These are phyloP conservation scores for Decapterus maruadsi DNA, from an alignment of 2,797 vertebrate species.

Conservation along the genomic window DNA sequence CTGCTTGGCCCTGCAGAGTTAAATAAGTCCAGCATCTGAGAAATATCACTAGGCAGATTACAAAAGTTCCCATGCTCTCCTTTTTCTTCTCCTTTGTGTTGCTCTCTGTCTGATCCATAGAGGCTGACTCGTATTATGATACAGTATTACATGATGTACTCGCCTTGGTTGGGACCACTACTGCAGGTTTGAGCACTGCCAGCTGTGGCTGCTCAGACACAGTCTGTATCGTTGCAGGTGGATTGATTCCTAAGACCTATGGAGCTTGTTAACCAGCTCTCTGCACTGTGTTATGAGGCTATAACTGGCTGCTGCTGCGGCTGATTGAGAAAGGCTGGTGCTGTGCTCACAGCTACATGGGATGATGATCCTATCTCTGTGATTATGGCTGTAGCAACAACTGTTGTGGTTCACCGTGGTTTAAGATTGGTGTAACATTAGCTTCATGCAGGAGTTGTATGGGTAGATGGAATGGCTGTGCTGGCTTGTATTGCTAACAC, in stretches of 20 bases:
- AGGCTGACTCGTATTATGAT: not conserved
- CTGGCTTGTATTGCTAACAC: not conserved
- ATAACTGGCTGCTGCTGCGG: not conserved
- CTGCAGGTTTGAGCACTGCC: not conserved
- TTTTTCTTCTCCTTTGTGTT: not conserved
- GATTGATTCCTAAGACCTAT: not conserved
- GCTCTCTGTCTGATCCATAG: not conserved
- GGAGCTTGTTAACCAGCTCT: not conserved
- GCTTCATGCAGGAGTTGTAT: not conserved
- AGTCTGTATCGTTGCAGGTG: conserved; percentile 4
- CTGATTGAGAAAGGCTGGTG: conserved; percentile 12
- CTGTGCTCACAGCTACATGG: not conserved
- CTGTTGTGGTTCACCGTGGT: not conserved
- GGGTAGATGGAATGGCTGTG: not conserved
- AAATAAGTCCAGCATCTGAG: not conserved
- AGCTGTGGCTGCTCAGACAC: not conserved
- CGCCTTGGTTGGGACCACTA: not conserved
- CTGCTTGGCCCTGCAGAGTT: not conserved
- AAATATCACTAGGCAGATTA: not conserved
- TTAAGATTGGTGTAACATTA: not conserved
- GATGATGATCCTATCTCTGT: not conserved
- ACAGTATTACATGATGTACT: not conserved
- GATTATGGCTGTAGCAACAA: not conserved
- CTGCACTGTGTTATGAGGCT: not conserved
- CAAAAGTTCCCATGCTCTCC: not conserved